These are phyloP conservation scores for Hypolimnas misippus DNA, from an alignment of 2,888 invertebrate genomes.

Conservation along the genomic window DNA sequence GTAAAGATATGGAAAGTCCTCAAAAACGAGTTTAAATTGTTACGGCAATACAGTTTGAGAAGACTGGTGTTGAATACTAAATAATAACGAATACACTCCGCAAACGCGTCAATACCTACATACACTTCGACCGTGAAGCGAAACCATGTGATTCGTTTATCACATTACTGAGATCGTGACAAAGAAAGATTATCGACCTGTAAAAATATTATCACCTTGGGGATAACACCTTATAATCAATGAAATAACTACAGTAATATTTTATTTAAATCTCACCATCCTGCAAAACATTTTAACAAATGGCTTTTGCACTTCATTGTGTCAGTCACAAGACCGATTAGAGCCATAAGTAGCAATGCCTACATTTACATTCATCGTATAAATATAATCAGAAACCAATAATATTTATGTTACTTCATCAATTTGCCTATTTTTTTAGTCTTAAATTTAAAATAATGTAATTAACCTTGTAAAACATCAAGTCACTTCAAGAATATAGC, in stretches of 20 bases:
- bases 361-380: conserved; percentile 7
- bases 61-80: conserved; percentile 39
- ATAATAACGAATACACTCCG: conserved; percentile 31
- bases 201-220: conserved; percentile 49
- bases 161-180: conserved; percentile 67
- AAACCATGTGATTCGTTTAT: conserved; percentile 70
- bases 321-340: conserved; percentile 31
- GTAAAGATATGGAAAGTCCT: conserved; percentile 22
- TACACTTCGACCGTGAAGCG: conserved; percentile 42
- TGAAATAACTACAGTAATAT: conserved; percentile 21
- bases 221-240: conserved; percentile 35
- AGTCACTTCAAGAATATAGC: too few species aligned
- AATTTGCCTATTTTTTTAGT: too few species aligned
- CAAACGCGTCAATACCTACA: conserved; percentile 36
- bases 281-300: conserved; percentile 26
- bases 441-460: too few species aligned
- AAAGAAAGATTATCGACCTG: conserved; percentile 62
- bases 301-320: conserved; percentile 19
- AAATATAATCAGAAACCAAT: neutral
- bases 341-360: conserved; percentile 13
- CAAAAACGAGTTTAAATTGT: conserved; percentile 35
- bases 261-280: conserved; percentile 28
- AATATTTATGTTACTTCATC: neutral
- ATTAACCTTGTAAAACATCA: too few species aligned
- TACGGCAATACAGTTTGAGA: conserved; percentile 29